Evolutionary conservation across 2,888 invertebrate species (phyloP).

Genomic region (Merodon equestris): DNA sequence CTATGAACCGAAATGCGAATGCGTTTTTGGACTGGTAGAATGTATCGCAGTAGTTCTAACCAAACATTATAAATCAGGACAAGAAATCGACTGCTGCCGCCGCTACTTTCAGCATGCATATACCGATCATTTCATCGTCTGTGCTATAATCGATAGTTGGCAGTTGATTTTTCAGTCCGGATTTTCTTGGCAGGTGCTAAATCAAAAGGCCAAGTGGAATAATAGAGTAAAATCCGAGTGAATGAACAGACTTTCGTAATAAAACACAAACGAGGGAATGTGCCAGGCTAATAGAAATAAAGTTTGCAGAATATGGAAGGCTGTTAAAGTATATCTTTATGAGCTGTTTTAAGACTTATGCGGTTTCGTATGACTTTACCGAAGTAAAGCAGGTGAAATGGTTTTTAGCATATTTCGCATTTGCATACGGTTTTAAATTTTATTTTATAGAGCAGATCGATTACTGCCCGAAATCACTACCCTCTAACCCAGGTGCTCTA

Average conservation of each 20-base stretch:
- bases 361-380: too few species aligned
- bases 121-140: slow-evolving; percentile 15
- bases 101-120: slow-evolving; percentile 2
- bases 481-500: background rate
- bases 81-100: slow-evolving; percentile 17
- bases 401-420: too few species aligned
- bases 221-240: slow-evolving; percentile 7
- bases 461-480: slow-evolving; percentile 47
- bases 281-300: too few species aligned
- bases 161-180: slow-evolving; percentile 16
- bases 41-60: slow-evolving; percentile 41
- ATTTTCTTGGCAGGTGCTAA: slow-evolving; percentile 38
- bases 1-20: background rate
- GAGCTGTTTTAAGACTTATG: too few species aligned
- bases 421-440: too few species aligned
- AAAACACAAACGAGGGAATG: too few species aligned
- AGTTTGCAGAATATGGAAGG: too few species aligned
- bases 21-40: slow-evolving; percentile 44
- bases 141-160: background rate
- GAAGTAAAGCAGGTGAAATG: too few species aligned
- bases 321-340: too few species aligned
- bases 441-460: slow-evolving; percentile 15
- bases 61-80: slow-evolving; percentile 35
- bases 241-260: too few species aligned
- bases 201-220: slow-evolving; percentile 24